Percentiles rank a stretch among this genome's conserved stretches.
phyloP scores from a whole-genome alignment of 2,113 vertebrate genomes.

The Gnathonemus echidnorhynchus region DNA sequence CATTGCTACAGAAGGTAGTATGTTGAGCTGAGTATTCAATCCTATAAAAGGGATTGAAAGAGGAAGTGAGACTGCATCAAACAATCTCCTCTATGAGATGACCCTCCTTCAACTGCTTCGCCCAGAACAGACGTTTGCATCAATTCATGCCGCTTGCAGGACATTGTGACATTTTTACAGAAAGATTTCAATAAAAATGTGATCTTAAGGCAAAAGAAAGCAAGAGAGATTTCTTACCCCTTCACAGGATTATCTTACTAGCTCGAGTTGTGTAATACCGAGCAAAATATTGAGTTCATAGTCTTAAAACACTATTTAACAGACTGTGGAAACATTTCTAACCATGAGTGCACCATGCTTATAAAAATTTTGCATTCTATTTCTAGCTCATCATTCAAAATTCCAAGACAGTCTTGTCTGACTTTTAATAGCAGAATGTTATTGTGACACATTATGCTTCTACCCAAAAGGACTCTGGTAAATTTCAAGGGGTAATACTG shows the following conservation, averaged over 20 bases:
- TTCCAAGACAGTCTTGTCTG: not conserved
- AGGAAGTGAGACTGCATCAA: not conserved
- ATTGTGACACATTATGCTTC: not conserved
- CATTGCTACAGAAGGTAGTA: not conserved
- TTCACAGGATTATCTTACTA: not conserved
- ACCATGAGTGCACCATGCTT: not conserved
- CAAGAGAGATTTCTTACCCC: not conserved
- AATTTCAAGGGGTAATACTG: not conserved
- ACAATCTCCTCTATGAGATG: not conserved
- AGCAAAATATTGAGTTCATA: not conserved
- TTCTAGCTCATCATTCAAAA: not conserved
- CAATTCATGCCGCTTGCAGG: constrained; percentile 5
- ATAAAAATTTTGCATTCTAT: not conserved
- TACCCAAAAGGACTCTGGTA: not conserved
- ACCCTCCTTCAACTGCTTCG: not conserved
- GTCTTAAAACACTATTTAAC: not conserved
- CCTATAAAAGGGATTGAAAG: not conserved
- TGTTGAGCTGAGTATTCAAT: not conserved
- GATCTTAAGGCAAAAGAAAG: constrained; percentile 19
- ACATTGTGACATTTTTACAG: constrained; percentile 4
- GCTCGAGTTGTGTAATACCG: not conserved
- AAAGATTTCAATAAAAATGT: not conserved
- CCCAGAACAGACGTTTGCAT: not conserved
- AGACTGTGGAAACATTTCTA: not conserved
- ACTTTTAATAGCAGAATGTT: not conserved